These are phyloP conservation scores for Podiceps cristatus DNA, from an alignment of 2,113 vertebrate species.

Conservation along the genomic window DNA sequence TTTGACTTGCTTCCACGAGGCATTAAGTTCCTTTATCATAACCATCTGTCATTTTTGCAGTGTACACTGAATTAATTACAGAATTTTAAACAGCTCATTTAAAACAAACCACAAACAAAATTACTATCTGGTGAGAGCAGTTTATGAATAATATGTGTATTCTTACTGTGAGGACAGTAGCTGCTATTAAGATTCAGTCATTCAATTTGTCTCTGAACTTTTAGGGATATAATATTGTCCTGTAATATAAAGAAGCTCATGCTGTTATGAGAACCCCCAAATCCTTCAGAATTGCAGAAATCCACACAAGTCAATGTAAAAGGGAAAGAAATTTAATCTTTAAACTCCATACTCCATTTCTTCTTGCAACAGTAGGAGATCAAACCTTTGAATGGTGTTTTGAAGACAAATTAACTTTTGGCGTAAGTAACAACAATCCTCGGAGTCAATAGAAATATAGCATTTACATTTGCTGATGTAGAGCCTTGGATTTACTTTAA, in stretches of 20 bases:
- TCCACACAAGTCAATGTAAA: not conserved
- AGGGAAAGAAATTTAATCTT: not conserved
- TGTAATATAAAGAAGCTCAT: not conserved
- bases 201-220: not conserved
- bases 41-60: conserved; percentile 68
- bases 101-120: conserved; percentile 47
- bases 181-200: conserved; percentile 30
- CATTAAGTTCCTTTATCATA: conserved; percentile 58
- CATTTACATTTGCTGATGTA: not conserved
- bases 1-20: conserved; percentile 56
- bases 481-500: conserved; percentile 1
- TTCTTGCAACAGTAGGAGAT: not conserved
- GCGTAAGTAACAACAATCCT: not conserved
- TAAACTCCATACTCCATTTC: not conserved
- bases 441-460: not conserved
- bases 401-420: conserved; percentile 21
- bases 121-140: conserved; percentile 45
- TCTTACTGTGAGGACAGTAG: conserved; percentile 38
- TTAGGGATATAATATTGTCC: not conserved
- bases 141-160: conserved; percentile 21
- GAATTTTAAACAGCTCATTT: conserved; percentile 68
- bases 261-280: not conserved
- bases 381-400: not conserved
- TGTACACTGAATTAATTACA: conserved; percentile 67
- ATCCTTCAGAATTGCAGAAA: not conserved